A percentile compares a stretch with the other conserved stretches of the same genome.
Evolutionary conservation across 2,113 vertebrate genomes (phyloP).

Genomic region (Leptodactylus fuscus): DNA sequence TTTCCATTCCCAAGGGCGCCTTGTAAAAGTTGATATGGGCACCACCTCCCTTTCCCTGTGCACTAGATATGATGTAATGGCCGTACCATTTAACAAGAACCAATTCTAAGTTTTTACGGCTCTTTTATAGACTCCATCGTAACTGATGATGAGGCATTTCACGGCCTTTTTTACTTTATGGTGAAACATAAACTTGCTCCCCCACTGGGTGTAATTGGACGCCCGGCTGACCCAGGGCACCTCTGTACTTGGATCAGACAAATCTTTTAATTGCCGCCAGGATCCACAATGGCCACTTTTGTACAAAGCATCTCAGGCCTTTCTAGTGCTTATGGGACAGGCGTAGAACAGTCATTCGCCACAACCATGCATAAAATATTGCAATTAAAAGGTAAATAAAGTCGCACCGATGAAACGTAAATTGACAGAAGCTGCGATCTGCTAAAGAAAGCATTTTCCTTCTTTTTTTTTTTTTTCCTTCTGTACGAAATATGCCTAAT

Average conservation of each 20-base stretch:
- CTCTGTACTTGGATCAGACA: not conserved
- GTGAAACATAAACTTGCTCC: not conserved
- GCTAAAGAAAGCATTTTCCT: conserved; percentile 59
- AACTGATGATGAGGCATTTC: conserved; percentile 13
- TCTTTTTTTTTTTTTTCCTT: no score
- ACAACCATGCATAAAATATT: not conserved
- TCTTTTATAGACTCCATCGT: not conserved
- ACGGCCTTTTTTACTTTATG: not conserved
- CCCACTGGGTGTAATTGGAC: conserved; percentile 32
- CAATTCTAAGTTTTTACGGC: not conserved
- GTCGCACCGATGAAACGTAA: conserved; percentile 18
- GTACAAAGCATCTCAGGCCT: not conserved
- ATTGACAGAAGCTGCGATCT: conserved; percentile 47
- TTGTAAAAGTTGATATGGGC: no score
- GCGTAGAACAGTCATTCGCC: not conserved
- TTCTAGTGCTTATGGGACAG: not conserved
- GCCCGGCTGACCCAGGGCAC: not conserved
- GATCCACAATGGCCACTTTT: conserved; percentile 2
- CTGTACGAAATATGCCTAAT: conserved; percentile 59
- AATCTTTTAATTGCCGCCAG: not conserved
- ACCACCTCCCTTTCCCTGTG: no score
- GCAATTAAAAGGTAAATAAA: conserved; percentile 50
- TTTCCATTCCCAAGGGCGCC: no score
- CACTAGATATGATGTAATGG: no score
- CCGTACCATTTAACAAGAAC: not conserved